Evolutionary conservation across 2,113 vertebrate species (phyloP).

Genomic region (Sporophila hypoxantha): DNA sequence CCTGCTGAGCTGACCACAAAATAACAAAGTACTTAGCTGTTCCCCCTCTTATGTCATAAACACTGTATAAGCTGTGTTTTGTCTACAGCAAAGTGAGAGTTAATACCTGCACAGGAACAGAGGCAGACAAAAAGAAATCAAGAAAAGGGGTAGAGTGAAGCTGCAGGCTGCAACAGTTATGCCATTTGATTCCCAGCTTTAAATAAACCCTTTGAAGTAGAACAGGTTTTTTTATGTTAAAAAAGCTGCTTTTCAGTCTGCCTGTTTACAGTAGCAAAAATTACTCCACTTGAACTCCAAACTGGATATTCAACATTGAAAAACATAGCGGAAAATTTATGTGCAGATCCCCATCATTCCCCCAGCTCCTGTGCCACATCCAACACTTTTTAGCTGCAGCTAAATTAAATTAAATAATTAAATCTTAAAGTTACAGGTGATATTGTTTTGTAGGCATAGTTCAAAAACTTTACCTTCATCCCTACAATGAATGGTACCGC

Average conservation of each 20-base stretch:
- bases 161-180: not conserved
- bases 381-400: not conserved
- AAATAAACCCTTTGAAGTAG: slow-evolving; percentile 9
- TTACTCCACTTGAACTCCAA: not conserved
- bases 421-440: not conserved
- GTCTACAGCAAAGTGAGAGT: not conserved
- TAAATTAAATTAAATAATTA: no score
- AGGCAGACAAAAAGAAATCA: not conserved
- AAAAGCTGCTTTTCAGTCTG: not conserved
- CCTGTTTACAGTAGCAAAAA: not conserved
- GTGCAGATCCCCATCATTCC: not conserved
- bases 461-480: not conserved
- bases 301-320: not conserved
- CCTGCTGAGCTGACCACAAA: not conserved
- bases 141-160: not conserved
- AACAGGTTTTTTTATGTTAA: not conserved
- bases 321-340: not conserved
- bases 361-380: not conserved
- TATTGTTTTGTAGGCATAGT: not conserved
- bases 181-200: slow-evolving; percentile 2
- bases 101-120: not conserved
- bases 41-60: not conserved
- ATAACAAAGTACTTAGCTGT: not conserved
- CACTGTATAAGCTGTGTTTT: not conserved
- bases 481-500: not conserved